Conservation (phyloP, 2,113 vertebrate genomes). For the Bufo gargarizans region DNA sequence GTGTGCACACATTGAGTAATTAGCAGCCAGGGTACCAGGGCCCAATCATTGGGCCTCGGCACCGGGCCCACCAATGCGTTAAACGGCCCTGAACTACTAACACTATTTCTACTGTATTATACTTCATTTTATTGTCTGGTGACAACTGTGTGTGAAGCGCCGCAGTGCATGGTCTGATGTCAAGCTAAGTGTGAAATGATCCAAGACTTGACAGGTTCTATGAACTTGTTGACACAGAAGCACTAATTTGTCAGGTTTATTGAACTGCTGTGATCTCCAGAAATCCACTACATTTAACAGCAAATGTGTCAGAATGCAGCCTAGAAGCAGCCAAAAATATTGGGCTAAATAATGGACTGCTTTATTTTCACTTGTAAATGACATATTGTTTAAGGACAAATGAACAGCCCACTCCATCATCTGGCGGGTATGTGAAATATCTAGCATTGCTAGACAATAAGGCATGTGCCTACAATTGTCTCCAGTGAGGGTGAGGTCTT, state of each 20-base stretch:
- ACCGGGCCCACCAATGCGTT: too few relatives aligned
- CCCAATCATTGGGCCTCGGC: too few relatives aligned
- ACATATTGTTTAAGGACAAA: neutral
- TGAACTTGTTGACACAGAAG: neutral
- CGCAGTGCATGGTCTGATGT: neutral
- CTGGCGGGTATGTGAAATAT: neutral
- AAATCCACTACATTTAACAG: neutral
- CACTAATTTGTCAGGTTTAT: neutral
- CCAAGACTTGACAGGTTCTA: neutral
- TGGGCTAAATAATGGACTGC: neutral
- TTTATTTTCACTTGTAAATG: neutral
- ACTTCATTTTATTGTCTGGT: neutral
- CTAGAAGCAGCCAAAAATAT: neutral
- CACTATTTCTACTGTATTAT: neutral
- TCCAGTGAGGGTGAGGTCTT: neutral
- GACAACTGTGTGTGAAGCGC: neutral
- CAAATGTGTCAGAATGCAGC: neutral
- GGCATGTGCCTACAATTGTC: neutral
- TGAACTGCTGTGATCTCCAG: constrained; percentile 1
- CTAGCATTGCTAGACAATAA: neutral
- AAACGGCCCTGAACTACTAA: neutral
- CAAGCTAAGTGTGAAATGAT: neutral
- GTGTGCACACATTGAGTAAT: too few relatives aligned
- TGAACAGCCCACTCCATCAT: neutral
- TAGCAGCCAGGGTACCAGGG: too few relatives aligned